A percentile compares a stretch with the other conserved stretches of the same genome.
Evolutionary conservation across 2,888 invertebrate genomes (phyloP).

Genomic region (Nemotelus nigrinus): DNA sequence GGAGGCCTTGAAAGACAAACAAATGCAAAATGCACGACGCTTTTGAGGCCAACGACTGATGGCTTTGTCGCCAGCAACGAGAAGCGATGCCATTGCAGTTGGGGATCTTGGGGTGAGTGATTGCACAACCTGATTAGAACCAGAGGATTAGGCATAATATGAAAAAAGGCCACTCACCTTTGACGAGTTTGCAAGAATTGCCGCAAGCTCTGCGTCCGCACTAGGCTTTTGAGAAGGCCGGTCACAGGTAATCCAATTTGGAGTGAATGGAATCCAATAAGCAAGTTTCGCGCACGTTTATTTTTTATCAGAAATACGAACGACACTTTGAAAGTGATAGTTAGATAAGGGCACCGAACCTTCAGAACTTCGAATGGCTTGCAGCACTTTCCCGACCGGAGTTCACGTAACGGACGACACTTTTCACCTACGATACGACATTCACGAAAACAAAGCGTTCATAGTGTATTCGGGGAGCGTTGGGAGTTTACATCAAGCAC

Average conservation of each 20-base stretch:
- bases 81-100: not conserved
- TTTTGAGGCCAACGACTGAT: conserved; percentile 29
- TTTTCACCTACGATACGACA: conserved; percentile 17
- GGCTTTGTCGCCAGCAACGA: conserved; percentile 4
- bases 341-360: no score
- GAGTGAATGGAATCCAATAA: conserved; percentile 24
- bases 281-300: not conserved
- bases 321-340: no score
- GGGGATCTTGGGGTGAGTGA: not conserved
- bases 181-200: not conserved
- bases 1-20: conserved; percentile 29
- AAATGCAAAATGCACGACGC: conserved; percentile 11
- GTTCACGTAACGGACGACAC: conserved; percentile 10
- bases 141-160: not conserved
- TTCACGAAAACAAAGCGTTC: conserved; percentile 22
- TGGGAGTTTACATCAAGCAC: not conserved
- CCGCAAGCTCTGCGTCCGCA: not conserved
- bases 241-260: conserved; percentile 27
- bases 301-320: not conserved
- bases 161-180: conserved; percentile 24
- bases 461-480: not conserved
- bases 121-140: conserved; percentile 18
- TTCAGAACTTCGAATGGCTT: no score
- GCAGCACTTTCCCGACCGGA: not conserved
- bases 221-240: conserved; percentile 16